These are phyloP conservation scores for Lepidochrysops patricia DNA, from an alignment of 2,888 invertebrate genomes.

Conservation along the genomic window DNA sequence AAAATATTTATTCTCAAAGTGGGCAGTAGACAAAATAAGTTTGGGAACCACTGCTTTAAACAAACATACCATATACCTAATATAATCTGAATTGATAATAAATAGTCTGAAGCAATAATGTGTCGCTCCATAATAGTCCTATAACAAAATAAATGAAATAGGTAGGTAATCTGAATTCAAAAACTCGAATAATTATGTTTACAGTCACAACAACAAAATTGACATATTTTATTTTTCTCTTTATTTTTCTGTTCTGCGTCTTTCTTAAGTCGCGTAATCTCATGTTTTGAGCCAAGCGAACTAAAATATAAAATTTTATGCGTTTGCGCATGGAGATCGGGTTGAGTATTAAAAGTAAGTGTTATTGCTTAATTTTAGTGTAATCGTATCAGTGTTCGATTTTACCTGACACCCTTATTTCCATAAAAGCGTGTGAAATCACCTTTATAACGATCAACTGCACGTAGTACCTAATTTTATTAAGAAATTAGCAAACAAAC, in stretches of 20 bases:
- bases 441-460: background rate
- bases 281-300: conserved; percentile 21
- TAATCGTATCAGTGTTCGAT: conserved; percentile 50
- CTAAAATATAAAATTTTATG: conserved; percentile 71
- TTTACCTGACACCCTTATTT: conserved; percentile 29
- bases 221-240: background rate
- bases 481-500: background rate
- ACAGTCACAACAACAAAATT: no score
- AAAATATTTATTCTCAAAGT: no score
- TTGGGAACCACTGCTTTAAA: no score
- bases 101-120: no score
- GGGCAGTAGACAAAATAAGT: no score
- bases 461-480: background rate
- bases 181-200: no score
- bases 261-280: conserved; percentile 24
- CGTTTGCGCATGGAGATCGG: conserved; percentile 42
- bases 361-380: conserved; percentile 69
- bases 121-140: no score
- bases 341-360: conserved; percentile 55
- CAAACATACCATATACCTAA: no score
- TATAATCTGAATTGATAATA: no score
- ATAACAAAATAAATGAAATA: no score
- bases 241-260: background rate
- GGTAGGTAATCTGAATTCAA: no score
- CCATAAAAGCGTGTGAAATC: background rate